Evolutionary conservation across 2,888 invertebrate genomes (phyloP), one percentile per base, ranked within the genome.

Genomic region (Spatulosminthurus flaviceps): DNA sequence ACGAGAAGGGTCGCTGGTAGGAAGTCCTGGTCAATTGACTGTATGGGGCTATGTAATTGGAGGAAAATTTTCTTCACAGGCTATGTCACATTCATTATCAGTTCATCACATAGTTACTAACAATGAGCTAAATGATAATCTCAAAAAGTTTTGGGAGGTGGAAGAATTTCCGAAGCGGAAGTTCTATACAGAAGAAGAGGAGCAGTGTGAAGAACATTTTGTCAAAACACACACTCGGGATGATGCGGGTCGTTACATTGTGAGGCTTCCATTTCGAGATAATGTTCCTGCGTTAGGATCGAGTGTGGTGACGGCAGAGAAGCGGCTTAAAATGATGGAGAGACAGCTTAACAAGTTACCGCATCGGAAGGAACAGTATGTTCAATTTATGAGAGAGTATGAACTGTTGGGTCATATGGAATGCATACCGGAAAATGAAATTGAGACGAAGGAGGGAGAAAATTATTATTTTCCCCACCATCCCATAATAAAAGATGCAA

Each of bases 131-230:
- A 60, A 13, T 51, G 51, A 11, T 16, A 13, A 4, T 51, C 34
- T 29, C 13, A 43, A 43, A 13, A 19, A 21, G 16, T 77, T 77
- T 21, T 77, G 77, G 77, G 77, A 66, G 24, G 0, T 67, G 0
- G 77, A 77, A 41, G 77, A 77, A 67, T 1, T 77, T 21, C 67
- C 77, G 1, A 7, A 1, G 4, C 13, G n/a, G 9, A 5, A 13
- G 1, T 22, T 41, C 2, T 41, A 19, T 21, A 28, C 51, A 22
- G 26, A 24, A 24, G 60, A 61, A 51, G 73, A 73, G 28, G 0
- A 19, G n/a, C 2, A 19, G 2, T 73, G 73, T 21, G 26, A 28
- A 28, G 21, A 5, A 19, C 73, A 73, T 60, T 73, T 28, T 28
- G 29, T 13, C 4, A n/a, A 1, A 28, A 60, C 21, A 0, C 60